These are phyloP conservation scores for Sapajus apella DNA, from an alignment of 2,113 vertebrate species.

Conservation along the genomic window DNA sequence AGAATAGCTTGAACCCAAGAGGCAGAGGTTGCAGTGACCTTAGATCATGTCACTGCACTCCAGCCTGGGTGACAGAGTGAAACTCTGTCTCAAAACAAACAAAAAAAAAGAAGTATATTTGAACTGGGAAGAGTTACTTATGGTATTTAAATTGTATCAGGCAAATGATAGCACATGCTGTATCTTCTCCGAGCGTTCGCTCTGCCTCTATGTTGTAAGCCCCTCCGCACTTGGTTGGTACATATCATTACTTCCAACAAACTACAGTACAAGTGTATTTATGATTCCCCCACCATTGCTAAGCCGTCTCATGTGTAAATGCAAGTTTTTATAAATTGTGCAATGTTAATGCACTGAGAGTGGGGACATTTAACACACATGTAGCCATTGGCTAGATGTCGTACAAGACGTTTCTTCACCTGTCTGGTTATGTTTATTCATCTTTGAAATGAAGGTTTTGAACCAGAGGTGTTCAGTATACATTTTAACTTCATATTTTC, in stretches of 20 bases:
- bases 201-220: neutral
- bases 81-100: no score
- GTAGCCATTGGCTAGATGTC: neutral
- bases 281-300: neutral
- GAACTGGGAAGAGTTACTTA: neutral
- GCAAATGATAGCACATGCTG: accelerated
- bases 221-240: neutral
- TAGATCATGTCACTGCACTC: no score
- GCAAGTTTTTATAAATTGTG: neutral
- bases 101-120: no score
- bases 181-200: neutral
- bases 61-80: no score
- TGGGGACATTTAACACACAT: neutral
- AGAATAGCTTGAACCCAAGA: no score
- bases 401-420: neutral
- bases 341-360: neutral
- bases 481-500: neutral
- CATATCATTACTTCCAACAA: neutral
- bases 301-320: neutral
- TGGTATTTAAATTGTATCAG: neutral
- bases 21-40: no score
- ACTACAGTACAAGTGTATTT: neutral
- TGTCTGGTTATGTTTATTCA: neutral
- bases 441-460: neutral
- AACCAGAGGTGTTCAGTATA: neutral